phyloP scores from a whole-genome alignment of 2,797 vertebrate species.

The Tenualosa thibaudeaui region DNA sequence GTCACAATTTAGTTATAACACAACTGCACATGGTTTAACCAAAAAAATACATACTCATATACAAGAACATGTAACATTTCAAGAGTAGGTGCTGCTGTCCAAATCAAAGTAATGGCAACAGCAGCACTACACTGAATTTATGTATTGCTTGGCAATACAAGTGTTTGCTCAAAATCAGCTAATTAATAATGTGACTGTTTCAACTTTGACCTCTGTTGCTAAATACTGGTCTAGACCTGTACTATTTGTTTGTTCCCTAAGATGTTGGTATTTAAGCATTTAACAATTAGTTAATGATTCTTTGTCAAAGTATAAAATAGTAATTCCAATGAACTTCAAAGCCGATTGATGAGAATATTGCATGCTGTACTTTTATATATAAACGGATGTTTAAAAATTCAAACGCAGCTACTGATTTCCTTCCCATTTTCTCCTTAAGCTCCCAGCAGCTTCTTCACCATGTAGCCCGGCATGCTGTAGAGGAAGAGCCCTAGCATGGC shows the following conservation, averaged over 20 bases:
- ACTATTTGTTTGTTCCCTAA: neutral
- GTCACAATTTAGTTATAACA: neutral
- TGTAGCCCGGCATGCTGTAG: constrained; percentile 91
- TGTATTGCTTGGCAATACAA: constrained; percentile 20
- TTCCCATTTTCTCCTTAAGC: constrained; percentile 68
- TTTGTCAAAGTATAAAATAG: neutral
- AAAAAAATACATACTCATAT: neutral
- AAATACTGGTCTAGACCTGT: neutral
- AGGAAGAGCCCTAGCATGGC: constrained; percentile 87
- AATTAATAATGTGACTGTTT: neutral
- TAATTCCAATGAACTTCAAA: neutral
- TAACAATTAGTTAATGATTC: neutral
- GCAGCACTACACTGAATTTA: neutral
- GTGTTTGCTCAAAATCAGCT: neutral
- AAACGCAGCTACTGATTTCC: neutral
- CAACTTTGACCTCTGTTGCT: neutral
- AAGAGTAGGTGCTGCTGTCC: neutral
- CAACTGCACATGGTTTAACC: neutral
- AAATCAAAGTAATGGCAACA: neutral
- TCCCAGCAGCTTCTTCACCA: constrained; percentile 92
- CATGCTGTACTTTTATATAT: neutral
- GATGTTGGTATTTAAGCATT: too few relatives aligned
- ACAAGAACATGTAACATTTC: neutral
- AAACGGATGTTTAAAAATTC: neutral
- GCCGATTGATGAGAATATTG: neutral